A percentile compares a stretch with the other conserved stretches of the same genome.
Evolutionary conservation across 2,113 vertebrate genomes (phyloP).

Genomic region (Cygnus atratus): DNA sequence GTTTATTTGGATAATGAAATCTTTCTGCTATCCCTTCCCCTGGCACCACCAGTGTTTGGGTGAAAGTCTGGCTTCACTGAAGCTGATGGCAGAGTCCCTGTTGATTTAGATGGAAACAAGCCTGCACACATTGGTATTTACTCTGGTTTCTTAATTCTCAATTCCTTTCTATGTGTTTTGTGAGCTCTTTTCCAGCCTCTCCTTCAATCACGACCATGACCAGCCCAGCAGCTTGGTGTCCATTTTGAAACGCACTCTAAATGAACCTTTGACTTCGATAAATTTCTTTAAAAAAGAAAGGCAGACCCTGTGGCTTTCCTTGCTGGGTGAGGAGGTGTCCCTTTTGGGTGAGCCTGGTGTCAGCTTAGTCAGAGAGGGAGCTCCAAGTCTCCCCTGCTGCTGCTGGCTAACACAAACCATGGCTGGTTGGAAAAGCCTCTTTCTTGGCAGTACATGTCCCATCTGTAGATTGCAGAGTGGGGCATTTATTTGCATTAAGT

Average conservation of each 20-base stretch:
- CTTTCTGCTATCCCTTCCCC: neutral
- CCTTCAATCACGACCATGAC: neutral
- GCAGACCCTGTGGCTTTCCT: neutral
- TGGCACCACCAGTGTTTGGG: neutral
- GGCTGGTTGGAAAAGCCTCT: neutral
- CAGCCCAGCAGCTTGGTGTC: neutral
- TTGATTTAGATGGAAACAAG: neutral
- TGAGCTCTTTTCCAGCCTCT: neutral
- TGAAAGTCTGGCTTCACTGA: neutral
- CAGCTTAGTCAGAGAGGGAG: neutral
- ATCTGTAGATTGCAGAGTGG: neutral
- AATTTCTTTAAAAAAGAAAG: neutral
- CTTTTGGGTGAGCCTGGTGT: accelerated
- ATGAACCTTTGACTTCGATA: neutral
- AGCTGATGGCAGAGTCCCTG: neutral
- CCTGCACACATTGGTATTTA: neutral
- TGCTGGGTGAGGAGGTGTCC: neutral
- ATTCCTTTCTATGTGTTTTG: neutral
- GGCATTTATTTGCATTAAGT: neutral
- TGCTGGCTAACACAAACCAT: neutral
- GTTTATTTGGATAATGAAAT: neutral
- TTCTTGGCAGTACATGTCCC: neutral
- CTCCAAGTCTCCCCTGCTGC: neutral
- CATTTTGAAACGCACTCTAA: neutral
- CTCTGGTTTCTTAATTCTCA: neutral